These are phyloP conservation scores for Drosophila busckii DNA, from an alignment of 1,140 invertebrate species.

Conservation along the genomic window DNA sequence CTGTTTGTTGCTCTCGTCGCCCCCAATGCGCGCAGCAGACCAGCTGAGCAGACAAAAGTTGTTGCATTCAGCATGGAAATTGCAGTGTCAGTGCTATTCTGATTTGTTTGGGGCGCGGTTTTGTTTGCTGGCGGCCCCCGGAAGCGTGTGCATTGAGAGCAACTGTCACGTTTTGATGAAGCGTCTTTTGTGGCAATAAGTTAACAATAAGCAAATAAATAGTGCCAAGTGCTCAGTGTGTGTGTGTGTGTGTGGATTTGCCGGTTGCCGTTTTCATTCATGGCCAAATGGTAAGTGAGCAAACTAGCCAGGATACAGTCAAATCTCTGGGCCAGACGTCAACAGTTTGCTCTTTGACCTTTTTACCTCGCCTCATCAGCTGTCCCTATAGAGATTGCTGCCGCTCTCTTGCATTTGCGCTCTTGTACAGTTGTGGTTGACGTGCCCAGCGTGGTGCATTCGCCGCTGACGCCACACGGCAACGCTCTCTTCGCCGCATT, in stretches of 20 bases:
- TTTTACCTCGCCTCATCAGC: constrained; percentile 20
- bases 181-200: neutral
- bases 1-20: constrained; percentile 46
- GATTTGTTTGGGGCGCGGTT: constrained; percentile 25
- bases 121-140: constrained; percentile 6
- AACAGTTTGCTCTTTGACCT: constrained; percentile 70
- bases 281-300: constrained; percentile 40
- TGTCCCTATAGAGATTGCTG: neutral
- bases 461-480: neutral
- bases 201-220: neutral
- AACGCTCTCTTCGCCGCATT: constrained; percentile 61
- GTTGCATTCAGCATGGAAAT: constrained; percentile 15
- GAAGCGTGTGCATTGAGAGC: constrained; percentile 6
- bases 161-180: constrained; percentile 1
- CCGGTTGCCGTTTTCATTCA: constrained; percentile 64
- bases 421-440: constrained; percentile 37
- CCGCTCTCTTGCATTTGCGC: constrained; percentile 5
- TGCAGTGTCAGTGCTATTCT: constrained; percentile 2
- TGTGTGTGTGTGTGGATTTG: constrained; percentile 22
- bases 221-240: neutral
- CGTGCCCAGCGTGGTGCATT: constrained; percentile 17
- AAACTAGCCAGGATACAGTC: neutral
- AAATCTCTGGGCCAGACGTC: constrained; percentile 44
- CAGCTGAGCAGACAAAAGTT: constrained; percentile 48
- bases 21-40: constrained; percentile 22